Percentiles rank a stretch among this genome's conserved stretches.
Evolutionary conservation across 2,888 invertebrate species (phyloP).

Genomic region (Agelastica alni): DNA sequence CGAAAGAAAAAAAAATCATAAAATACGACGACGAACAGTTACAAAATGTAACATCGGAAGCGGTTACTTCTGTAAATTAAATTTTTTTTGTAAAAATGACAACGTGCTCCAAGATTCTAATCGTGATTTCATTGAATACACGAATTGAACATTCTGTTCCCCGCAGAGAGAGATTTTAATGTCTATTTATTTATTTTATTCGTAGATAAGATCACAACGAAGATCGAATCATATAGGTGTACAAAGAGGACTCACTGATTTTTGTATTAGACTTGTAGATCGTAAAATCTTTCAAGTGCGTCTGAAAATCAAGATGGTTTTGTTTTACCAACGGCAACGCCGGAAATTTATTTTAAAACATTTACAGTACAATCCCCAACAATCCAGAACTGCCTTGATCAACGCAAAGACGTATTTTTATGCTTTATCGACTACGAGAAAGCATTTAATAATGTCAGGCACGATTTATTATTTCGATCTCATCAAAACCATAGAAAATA

Average conservation of each 20-base stretch:
- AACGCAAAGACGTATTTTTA: too few species aligned
- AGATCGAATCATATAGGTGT: slow-evolving; percentile 7
- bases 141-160: slow-evolving; percentile 46
- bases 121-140: slow-evolving; percentile 45
- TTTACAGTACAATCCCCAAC: too few species aligned
- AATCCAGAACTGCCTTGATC: too few species aligned
- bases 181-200: slow-evolving; percentile 44
- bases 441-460: too few species aligned
- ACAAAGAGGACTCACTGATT: slow-evolving; percentile 6
- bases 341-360: too few species aligned
- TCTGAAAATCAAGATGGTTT: background rate
- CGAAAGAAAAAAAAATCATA: background rate
- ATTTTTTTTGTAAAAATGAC: slow-evolving; percentile 40
- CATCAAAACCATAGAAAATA: too few species aligned
- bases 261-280: slow-evolving; percentile 7
- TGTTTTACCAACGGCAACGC: too few species aligned
- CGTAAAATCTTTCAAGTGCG: slow-evolving; percentile 8
- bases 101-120: slow-evolving; percentile 44
- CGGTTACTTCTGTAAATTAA: slow-evolving; percentile 41
- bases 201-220: slow-evolving; percentile 32
- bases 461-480: too few species aligned
- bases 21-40: background rate
- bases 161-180: slow-evolving; percentile 45
- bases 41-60: slow-evolving; percentile 22
- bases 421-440: too few species aligned